These are phyloP conservation scores for Pollenia labialis DNA, from an alignment of 2,888 invertebrate genomes.

Conservation along the genomic window DNA sequence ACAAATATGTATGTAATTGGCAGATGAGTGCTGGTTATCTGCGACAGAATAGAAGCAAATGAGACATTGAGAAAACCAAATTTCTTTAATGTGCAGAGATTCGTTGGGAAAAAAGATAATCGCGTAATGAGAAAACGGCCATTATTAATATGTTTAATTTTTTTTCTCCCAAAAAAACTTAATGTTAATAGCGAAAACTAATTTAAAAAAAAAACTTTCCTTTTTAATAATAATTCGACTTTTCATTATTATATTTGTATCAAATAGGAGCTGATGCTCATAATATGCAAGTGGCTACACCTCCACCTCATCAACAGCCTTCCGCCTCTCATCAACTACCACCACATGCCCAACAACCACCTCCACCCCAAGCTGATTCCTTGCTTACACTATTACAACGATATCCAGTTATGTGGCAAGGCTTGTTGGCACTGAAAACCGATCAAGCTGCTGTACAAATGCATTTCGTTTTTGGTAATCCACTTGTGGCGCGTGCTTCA, in stretches of 20 bases:
- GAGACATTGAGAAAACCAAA: too few relatives aligned
- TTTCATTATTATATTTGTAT: slow-evolving; percentile 44
- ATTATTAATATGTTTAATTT: too few relatives aligned
- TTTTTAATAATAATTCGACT: background rate
- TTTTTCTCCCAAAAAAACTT: too few relatives aligned
- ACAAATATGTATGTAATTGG: too few relatives aligned
- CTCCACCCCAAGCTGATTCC: slow-evolving; percentile 93
- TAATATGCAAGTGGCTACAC: slow-evolving; percentile 79
- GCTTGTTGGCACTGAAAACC: slow-evolving; percentile 96
- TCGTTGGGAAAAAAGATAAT: too few relatives aligned
- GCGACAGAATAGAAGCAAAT: too few relatives aligned
- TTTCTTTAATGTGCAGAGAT: too few relatives aligned
- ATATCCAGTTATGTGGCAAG: slow-evolving; percentile 99
- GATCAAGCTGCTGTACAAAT: slow-evolving; percentile 99
- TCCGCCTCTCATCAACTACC: slow-evolving; percentile 82
- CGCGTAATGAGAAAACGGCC: too few relatives aligned
- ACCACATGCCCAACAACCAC: slow-evolving; percentile 92
- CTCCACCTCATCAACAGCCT: slow-evolving; percentile 81
- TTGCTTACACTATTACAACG: slow-evolving; percentile 93
- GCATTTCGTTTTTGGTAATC: slow-evolving; percentile 98
- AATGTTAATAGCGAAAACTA: too few relatives aligned
- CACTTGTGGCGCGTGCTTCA: slow-evolving; percentile 93
- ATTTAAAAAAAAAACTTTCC: background rate
- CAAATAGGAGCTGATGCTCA: slow-evolving; percentile 72
- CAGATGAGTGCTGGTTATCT: too few relatives aligned